A percentile compares a stretch with the other conserved stretches of the same genome.
phyloP scores from a whole-genome alignment of 2,797 vertebrate species.

The Avahi laniger region DNA sequence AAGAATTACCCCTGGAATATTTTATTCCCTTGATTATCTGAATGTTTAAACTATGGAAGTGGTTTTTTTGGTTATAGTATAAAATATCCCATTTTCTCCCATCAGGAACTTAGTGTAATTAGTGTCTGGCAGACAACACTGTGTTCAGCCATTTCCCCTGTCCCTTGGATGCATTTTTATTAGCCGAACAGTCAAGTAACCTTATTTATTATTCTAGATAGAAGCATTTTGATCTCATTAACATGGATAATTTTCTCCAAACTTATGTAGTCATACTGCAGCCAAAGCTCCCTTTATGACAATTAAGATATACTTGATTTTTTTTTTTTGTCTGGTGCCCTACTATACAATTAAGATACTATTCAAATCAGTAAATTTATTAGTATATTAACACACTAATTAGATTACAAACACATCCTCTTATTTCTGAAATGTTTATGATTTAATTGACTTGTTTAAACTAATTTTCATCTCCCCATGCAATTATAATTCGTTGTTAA shows the following conservation, averaged over 20 bases:
- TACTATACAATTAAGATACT: conserved; percentile 81
- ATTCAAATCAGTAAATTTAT: conserved; percentile 82
- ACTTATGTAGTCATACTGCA: conserved; percentile 69
- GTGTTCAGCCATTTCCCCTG: conserved; percentile 66
- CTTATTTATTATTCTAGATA: conserved; percentile 80
- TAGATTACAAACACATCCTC: conserved; percentile 81
- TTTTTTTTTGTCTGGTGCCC: conserved; percentile 71
- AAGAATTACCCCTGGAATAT: conserved; percentile 74
- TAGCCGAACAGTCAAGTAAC: conserved; percentile 68
- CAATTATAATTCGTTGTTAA: conserved; percentile 82
- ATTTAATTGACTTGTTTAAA: conserved; percentile 85
- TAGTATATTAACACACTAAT: conserved; percentile 82
- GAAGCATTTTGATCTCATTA: conserved; percentile 82
- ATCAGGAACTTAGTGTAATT: conserved; percentile 57
- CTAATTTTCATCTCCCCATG: conserved; percentile 80
- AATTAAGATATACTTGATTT: conserved; percentile 74
- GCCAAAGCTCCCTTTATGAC: conserved; percentile 76
- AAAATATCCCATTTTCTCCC: conserved; percentile 69
- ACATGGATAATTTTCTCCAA: conserved; percentile 78
- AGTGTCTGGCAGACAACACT: conserved; percentile 66
- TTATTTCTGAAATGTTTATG: conserved; percentile 84
- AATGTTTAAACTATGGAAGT: conserved; percentile 66
- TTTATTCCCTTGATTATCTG: conserved; percentile 72
- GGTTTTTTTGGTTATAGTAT: conserved; percentile 30
- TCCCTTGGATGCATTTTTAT: conserved; percentile 78